These are phyloP conservation scores for Pogonocherus hispidulus DNA, from an alignment of 2,888 invertebrate genomes.

Conservation along the genomic window DNA sequence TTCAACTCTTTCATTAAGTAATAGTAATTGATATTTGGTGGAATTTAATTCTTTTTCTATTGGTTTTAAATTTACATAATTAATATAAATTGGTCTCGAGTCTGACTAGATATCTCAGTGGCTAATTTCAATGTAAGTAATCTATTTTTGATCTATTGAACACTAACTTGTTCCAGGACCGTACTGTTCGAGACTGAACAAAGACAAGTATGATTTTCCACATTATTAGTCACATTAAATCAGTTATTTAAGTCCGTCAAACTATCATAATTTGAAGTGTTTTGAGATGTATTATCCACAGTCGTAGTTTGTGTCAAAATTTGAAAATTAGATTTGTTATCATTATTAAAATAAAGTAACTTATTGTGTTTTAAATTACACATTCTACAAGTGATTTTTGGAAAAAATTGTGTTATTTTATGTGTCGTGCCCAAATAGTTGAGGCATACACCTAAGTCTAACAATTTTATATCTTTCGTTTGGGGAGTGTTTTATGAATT, in stretches of 20 bases:
- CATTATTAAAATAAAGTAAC: not conserved
- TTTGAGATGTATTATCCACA: not conserved
- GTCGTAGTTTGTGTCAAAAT: not conserved
- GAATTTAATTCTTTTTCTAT: too few relatives aligned
- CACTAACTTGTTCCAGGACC: not conserved
- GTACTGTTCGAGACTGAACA: not conserved
- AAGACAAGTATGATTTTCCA: constrained; percentile 3
- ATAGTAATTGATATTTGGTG: too few relatives aligned
- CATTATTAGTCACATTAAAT: not conserved
- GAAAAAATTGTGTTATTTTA: constrained; percentile 5
- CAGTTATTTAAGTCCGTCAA: not conserved
- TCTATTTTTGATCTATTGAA: too few relatives aligned
- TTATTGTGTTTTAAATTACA: not conserved
- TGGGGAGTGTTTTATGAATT: not conserved
- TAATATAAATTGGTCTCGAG: too few relatives aligned
- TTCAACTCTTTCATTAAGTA: too few relatives aligned
- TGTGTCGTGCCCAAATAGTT: not conserved
- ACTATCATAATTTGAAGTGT: not conserved
- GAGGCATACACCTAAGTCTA: not conserved
- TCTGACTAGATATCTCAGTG: too few relatives aligned
- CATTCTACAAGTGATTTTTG: not conserved
- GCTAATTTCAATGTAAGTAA: too few relatives aligned
- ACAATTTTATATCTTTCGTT: constrained; percentile 1
- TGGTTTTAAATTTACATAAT: too few relatives aligned
- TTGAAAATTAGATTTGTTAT: not conserved